phyloP scores from a whole-genome alignment of 2,113 vertebrate species.

The Empidonax alnorum region DNA sequence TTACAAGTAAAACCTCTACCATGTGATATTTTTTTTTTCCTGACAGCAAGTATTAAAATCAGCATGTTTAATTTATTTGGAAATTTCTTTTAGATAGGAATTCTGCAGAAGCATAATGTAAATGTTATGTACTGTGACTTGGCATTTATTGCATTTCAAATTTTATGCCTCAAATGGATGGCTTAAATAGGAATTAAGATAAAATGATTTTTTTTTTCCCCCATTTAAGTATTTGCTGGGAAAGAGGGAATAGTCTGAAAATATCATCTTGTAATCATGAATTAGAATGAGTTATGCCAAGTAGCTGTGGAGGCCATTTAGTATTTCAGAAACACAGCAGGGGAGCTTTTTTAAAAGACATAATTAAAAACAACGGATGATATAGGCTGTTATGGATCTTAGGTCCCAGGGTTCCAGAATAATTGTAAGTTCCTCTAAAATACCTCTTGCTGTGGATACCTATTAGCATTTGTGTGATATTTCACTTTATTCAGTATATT shows the following conservation, averaged over 20 bases:
- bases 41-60: neutral
- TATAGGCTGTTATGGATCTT: conserved; percentile 68
- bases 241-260: conserved; percentile 65
- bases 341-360: conserved; percentile 76
- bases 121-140: neutral
- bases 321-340: conserved; percentile 76
- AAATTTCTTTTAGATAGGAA: neutral
- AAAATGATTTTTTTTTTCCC: neutral
- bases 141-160: conserved; percentile 4
- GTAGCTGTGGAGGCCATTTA: conserved; percentile 74
- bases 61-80: neutral
- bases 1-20: neutral
- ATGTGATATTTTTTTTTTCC: neutral
- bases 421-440: conserved; percentile 64
- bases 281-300: conserved; percentile 75
- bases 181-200: conserved; percentile 5
- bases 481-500: conserved; percentile 23
- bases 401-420: conserved; percentile 68
- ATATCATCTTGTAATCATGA: conserved; percentile 69
- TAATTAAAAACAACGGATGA: conserved; percentile 77
- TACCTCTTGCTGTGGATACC: conserved; percentile 26
- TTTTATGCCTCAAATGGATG: neutral
- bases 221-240: conserved; percentile 45
- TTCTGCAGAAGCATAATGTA: neutral
- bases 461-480: conserved; percentile 12